Conservation (phyloP, 2,113 vertebrate genomes). For the Crotalus helleri region DNA sequence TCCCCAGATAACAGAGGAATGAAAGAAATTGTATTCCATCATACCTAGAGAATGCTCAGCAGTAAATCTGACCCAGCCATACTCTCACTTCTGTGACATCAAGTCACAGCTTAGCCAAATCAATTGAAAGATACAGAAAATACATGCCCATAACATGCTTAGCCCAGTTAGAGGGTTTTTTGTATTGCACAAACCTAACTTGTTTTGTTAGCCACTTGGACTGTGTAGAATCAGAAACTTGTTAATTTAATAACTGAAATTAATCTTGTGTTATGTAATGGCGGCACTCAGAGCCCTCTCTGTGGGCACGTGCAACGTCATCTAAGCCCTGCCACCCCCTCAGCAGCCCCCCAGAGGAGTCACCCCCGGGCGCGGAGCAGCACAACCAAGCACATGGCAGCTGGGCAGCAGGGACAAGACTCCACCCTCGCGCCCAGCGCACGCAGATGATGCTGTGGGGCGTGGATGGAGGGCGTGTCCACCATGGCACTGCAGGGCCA, state of each 20-base stretch:
- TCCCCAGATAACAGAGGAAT: background rate
- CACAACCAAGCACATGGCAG: no score
- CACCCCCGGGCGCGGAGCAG: no score
- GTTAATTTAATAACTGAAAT: background rate
- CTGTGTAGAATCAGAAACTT: background rate
- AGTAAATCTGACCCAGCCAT: background rate
- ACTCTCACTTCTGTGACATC: background rate
- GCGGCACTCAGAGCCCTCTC: no score
- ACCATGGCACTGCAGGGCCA: no score
- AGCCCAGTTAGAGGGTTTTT: background rate
- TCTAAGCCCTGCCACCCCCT: no score
- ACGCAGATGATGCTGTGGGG: no score
- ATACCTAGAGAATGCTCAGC: background rate
- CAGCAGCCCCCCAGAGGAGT: no score
- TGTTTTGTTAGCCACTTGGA: background rate
- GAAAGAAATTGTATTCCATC: background rate
- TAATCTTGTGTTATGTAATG: background rate
- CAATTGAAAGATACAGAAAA: background rate
- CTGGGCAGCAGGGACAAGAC: no score
- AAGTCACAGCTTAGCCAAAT: background rate
- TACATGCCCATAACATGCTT: background rate
- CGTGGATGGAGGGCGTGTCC: no score
- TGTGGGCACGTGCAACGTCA: no score
- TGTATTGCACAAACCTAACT: background rate
- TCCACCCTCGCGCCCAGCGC: no score